phyloP scores from a whole-genome alignment of 2,888 invertebrate genomes.

The Cataglyphis rosenhaueri region DNA sequence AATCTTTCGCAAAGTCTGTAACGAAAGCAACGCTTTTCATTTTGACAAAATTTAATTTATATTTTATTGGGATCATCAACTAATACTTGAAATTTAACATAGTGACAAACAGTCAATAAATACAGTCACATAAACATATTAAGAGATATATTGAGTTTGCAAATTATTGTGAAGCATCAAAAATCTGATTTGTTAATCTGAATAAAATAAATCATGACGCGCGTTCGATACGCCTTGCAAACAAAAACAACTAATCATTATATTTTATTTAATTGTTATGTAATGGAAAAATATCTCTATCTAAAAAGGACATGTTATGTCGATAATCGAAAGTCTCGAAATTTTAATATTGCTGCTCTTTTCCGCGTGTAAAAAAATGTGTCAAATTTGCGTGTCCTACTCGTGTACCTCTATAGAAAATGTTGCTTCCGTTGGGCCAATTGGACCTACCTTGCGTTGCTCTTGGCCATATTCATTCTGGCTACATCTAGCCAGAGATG shows the following conservation, averaged over 20 bases:
- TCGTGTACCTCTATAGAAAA: too few relatives aligned
- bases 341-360: too few relatives aligned
- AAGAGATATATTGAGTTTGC: conserved; percentile 57
- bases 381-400: too few relatives aligned
- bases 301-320: too few relatives aligned
- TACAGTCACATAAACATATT: conserved; percentile 39
- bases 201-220: conserved; percentile 43
- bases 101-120: conserved; percentile 64
- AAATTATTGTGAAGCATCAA: conserved; percentile 63
- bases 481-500: too few relatives aligned
- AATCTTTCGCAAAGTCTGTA: conserved; percentile 32
- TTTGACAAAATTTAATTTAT: conserved; percentile 50
- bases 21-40: conserved; percentile 31
- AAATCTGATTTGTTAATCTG: conserved; percentile 48
- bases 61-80: conserved; percentile 57
- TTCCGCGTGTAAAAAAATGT: too few relatives aligned
- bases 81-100: conserved; percentile 62
- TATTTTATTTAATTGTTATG: conserved; percentile 37
- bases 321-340: too few relatives aligned
- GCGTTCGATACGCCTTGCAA: conserved; percentile 4
- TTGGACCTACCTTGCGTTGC: too few relatives aligned
- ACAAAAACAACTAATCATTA: conserved; percentile 1
- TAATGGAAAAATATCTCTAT: neutral
- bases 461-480: too few relatives aligned
- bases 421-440: too few relatives aligned